These are phyloP conservation scores for Dorcus hopei DNA, from an alignment of 2,888 invertebrate species.

Conservation along the genomic window DNA sequence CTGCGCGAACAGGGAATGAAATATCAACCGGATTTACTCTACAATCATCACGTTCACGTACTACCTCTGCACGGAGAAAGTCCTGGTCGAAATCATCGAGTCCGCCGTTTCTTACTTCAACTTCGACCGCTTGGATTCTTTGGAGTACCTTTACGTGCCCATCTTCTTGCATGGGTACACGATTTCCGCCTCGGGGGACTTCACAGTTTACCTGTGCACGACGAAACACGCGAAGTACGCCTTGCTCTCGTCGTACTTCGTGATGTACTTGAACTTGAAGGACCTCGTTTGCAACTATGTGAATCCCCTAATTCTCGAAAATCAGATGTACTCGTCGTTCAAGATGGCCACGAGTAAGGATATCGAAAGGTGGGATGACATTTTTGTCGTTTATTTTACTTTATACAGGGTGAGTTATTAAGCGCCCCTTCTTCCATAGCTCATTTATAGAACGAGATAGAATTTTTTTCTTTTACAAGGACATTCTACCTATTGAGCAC, in stretches of 20 bases:
- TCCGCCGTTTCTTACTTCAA: constrained; percentile 55
- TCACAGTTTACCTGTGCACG: constrained; percentile 23
- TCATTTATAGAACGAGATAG: too few relatives aligned
- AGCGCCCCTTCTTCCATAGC: too few relatives aligned
- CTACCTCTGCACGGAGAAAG: constrained; percentile 67
- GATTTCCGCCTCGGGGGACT: constrained; percentile 38
- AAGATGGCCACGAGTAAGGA: constrained; percentile 62
- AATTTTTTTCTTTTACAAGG: too few relatives aligned
- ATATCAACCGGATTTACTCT: constrained; percentile 63
- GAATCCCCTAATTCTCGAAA: constrained; percentile 37
- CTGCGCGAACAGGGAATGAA: constrained; percentile 70
- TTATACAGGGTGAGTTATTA: constrained; percentile 71
- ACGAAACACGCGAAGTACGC: constrained; percentile 32
- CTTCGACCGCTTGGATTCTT: constrained; percentile 62
- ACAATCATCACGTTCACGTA: constrained; percentile 66
- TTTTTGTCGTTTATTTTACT: constrained; percentile 65
- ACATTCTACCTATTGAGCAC: too few relatives aligned
- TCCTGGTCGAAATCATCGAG: constrained; percentile 63
- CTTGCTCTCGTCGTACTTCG: constrained; percentile 39
- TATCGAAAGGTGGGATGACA: constrained; percentile 66
- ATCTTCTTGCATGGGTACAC: constrained; percentile 60
- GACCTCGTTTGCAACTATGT: constrained; percentile 42
- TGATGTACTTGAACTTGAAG: constrained; percentile 42
- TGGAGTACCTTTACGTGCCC: constrained; percentile 68
- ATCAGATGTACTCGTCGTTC: constrained; percentile 39